These are phyloP conservation scores for Sebastes wilsoni DNA, from an alignment of 2,797 vertebrate species.

Conservation along the genomic window DNA sequence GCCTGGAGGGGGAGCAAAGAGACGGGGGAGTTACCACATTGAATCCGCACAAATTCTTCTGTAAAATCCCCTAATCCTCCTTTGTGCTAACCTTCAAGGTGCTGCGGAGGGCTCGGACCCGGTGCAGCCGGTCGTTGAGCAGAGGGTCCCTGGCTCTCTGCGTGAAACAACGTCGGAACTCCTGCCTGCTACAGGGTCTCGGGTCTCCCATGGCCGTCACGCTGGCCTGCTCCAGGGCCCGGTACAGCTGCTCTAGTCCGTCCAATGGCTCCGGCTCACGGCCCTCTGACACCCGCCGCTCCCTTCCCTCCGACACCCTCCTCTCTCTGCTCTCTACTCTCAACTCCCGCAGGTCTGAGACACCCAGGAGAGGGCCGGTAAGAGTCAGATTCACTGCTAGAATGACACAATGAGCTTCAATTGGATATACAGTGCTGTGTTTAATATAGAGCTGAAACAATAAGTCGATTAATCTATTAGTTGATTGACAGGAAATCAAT, in stretches of 20 bases:
- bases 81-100: constrained; percentile 88
- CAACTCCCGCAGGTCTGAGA: constrained; percentile 73
- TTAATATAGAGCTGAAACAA: neutral
- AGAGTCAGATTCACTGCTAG: constrained; percentile 17
- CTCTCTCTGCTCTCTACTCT: constrained; percentile 77
- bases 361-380: constrained; percentile 2
- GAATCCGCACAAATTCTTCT: neutral
- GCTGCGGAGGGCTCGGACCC: constrained; percentile 89
- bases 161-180: constrained; percentile 86
- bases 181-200: constrained; percentile 87
- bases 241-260: constrained; percentile 89
- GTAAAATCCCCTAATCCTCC: neutral
- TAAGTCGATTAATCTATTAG: no score
- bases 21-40: neutral
- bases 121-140: constrained; percentile 90
- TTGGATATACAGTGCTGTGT: neutral
- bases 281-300: constrained; percentile 80
- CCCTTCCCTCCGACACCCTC: constrained; percentile 75
- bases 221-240: constrained; percentile 86
- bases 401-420: neutral
- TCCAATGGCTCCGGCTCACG: constrained; percentile 75
- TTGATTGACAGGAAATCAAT: no score
- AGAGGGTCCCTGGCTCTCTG: constrained; percentile 87
- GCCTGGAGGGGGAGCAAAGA: constrained; percentile 74
- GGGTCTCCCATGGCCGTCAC: constrained; percentile 88